Conservation (phyloP, 1,140 invertebrate species). For the Drosophila novamexicana region DNA sequence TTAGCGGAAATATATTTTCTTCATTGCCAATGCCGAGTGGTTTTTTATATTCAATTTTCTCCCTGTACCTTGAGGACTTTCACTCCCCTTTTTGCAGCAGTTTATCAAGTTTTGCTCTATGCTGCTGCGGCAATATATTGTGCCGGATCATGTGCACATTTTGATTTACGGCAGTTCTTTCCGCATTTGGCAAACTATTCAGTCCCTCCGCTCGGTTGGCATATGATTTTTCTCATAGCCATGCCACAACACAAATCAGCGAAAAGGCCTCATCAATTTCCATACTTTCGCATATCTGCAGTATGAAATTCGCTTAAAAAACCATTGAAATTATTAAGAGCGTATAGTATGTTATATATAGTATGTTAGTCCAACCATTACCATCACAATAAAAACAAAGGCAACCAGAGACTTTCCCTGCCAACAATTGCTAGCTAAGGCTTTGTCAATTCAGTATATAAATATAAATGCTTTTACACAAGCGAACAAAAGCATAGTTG, state of each 20-base stretch:
- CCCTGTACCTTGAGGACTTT: slow-evolving; percentile 25
- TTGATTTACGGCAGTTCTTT: slow-evolving; percentile 37
- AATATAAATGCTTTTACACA: slow-evolving; percentile 27
- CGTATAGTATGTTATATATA: no score
- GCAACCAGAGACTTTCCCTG: no score
- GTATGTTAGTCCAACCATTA: no score
- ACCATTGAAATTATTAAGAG: no score
- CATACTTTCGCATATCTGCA: no score
- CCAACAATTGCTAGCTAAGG: background rate
- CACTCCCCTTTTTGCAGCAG: background rate
- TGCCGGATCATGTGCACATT: slow-evolving; percentile 22
- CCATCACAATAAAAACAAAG: no score
- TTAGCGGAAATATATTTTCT: slow-evolving; percentile 55
- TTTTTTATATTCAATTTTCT: slow-evolving; percentile 48
- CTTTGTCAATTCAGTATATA: slow-evolving; percentile 25
- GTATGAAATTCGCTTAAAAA: no score
- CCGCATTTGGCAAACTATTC: slow-evolving; percentile 38
- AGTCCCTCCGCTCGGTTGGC: background rate
- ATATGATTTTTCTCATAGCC: background rate
- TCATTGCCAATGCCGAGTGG: slow-evolving; percentile 11
- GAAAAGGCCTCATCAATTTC: no score
- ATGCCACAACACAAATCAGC: slow-evolving; percentile 18
- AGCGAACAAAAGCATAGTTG: slow-evolving; percentile 5
- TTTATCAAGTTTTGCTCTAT: slow-evolving; percentile 12
- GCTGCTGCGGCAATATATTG: slow-evolving; percentile 9